Base-by-base conservation (phyloP, 1,140 invertebrate species). In the Zaprionus taronus region DNA sequence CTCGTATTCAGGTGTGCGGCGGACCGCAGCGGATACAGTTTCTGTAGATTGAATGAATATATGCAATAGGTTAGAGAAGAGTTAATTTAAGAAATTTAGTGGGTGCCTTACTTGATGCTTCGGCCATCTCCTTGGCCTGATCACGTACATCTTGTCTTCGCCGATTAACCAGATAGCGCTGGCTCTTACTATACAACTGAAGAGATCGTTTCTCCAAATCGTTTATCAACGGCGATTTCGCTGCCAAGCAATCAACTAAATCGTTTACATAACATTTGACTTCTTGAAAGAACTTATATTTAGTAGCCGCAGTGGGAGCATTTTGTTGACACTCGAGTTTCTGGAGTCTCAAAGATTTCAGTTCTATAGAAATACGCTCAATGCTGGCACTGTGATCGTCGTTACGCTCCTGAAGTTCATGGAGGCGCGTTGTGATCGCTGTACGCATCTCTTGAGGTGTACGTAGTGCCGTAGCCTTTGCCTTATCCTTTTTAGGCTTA, bases 211-310 rank as follows among this genome's bases (percentile, higher is more conserved):
- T 95, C 91, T 99, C 98, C 82, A 99, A 92, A 44, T 94, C 95
- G 78, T 96, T 94, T 80, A 99, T 95, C 51, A 95, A 81, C 15
- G 96, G 96, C 85, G 97, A 95, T 96, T 98, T 98, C 93, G 97
- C 96, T 85, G 98, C 97, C 86, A 99, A 95, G 95, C 98, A 99
- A 95, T 99, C 98, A 94, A 99, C 96, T 93, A 99, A 96, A 95
- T 99, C 98, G 91, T 96, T 97, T 93, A 99, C 96, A 96, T 98
- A 99, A 93, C 97, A 97, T 93, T 97, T 96, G 91, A 98, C 96
- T 94, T 98, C 97, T 95, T 99, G 98, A 95, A 98, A 99, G 94
- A 98, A 98, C 92, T 95, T 95, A 95, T 98, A 99, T 91, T 95
- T 95, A 77, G 95, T 94, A 78, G 95, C 96, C 81, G 96, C 95